Conservation (phyloP, 2,888 invertebrate species). For the Aromia moschata region DNA sequence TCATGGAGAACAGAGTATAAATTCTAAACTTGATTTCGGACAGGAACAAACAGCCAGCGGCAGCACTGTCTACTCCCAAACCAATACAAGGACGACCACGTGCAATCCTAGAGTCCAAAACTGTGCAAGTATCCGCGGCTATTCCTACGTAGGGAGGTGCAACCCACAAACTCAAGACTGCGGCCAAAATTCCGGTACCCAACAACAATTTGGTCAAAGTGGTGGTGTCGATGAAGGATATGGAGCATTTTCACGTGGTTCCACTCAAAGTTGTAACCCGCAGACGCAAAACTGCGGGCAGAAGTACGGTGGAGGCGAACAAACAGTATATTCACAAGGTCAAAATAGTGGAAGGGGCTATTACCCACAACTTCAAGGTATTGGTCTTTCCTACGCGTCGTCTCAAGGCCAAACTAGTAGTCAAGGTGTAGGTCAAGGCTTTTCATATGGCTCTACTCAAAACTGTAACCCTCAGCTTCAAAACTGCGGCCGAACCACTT, state of each 20-base stretch:
- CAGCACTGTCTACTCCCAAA: neutral
- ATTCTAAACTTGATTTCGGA: conserved; percentile 12
- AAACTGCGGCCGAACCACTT: neutral
- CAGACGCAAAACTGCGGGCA: neutral
- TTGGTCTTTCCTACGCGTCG: neutral
- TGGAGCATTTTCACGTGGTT: too few species aligned
- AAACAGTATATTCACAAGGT: neutral
- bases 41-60: neutral
- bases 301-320: too few species aligned
- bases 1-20: conserved; percentile 1
- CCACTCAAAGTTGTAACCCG: neutral
- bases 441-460: too few species aligned
- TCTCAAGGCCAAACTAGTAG: too few species aligned
- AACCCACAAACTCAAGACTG: neutral
- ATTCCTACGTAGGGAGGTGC: neutral
- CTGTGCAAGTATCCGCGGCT: neutral
- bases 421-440: too few species aligned
- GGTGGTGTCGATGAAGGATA: too few species aligned
- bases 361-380: too few species aligned
- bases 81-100: neutral
- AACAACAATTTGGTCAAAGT: neutral
- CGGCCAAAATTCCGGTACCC: neutral
- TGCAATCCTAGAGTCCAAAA: neutral
- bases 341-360: neutral
- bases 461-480: conserved; percentile 2